These are phyloP conservation scores for Brachirus orientalis DNA, from an alignment of 2,113 vertebrate species.

Conservation along the genomic window DNA sequence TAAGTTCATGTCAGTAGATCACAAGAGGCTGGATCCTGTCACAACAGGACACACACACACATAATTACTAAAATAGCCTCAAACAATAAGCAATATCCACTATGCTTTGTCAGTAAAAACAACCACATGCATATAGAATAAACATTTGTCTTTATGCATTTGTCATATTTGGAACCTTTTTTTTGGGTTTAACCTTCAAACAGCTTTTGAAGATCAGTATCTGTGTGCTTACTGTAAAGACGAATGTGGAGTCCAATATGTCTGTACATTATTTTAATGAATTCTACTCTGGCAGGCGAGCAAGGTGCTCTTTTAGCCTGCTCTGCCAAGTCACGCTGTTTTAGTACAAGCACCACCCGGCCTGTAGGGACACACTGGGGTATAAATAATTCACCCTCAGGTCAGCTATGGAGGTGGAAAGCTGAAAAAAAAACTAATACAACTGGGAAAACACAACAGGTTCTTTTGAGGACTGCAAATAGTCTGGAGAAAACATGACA, in stretches of 20 bases:
- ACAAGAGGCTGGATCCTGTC: too few relatives aligned
- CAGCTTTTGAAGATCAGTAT: too few relatives aligned
- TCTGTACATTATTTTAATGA: slow-evolving; percentile 41
- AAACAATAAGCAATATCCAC: too few relatives aligned
- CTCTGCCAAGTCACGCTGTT: slow-evolving; percentile 62
- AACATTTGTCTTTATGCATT: too few relatives aligned
- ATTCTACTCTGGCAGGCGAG: slow-evolving; percentile 17
- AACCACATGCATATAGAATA: too few relatives aligned
- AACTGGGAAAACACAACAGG: slow-evolving; percentile 40
- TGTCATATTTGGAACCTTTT: too few relatives aligned
- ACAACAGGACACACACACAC: slow-evolving; percentile 14
- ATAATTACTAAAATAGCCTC: neutral
- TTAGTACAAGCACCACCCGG: slow-evolving; percentile 55
- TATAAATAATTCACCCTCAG: slow-evolving; percentile 75
- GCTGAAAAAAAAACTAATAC: slow-evolving; percentile 42
- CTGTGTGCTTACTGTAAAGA: too few relatives aligned
- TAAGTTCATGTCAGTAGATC: too few relatives aligned
- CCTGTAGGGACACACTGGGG: slow-evolving; percentile 55
- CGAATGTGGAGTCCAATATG: neutral
- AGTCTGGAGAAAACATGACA: slow-evolving; percentile 35
- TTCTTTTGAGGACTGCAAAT: slow-evolving; percentile 36
- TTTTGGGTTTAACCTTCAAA: too few relatives aligned
- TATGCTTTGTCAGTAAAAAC: too few relatives aligned
- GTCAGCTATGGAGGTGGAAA: slow-evolving; percentile 51
- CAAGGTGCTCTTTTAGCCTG: slow-evolving; percentile 38